phyloP scores from a whole-genome alignment of 1,140 invertebrate species.

The Orussus abietinus region DNA sequence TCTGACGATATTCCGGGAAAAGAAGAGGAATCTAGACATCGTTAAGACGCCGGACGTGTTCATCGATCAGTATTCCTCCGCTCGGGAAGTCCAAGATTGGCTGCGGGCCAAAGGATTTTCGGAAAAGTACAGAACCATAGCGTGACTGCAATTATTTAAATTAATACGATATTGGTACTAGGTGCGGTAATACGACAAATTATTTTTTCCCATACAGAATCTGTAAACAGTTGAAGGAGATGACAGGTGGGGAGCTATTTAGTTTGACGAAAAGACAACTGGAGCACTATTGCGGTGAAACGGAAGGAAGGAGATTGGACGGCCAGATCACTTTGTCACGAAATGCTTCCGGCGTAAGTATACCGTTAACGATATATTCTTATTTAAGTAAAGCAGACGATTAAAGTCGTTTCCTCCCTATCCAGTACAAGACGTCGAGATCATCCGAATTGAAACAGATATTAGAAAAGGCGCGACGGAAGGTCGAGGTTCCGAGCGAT shows the following conservation, averaged over 20 bases:
- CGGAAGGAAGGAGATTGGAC: constrained; percentile 69
- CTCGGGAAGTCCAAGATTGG: constrained; percentile 71
- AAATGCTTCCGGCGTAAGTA: constrained; percentile 70
- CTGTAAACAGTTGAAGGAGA: constrained; percentile 60
- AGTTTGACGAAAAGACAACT: constrained; percentile 60
- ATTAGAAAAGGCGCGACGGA: constrained; percentile 62
- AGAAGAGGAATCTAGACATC: constrained; percentile 58
- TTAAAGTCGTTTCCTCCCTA: constrained; percentile 17
- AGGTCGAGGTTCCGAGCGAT: constrained; percentile 46
- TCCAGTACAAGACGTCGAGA: constrained; percentile 65
- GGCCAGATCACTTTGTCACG: constrained; percentile 73
- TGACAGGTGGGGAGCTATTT: constrained; percentile 70
- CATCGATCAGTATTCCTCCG: constrained; percentile 63
- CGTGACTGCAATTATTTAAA: background rate
- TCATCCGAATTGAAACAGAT: constrained; percentile 65
- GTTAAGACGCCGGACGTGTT: constrained; percentile 68
- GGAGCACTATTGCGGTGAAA: constrained; percentile 63
- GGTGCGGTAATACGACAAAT: no score
- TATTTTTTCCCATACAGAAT: constrained; percentile 45
- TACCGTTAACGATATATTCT: no score
- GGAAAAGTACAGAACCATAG: constrained; percentile 39
- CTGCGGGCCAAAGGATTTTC: constrained; percentile 72
- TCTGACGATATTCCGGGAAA: constrained; percentile 60
- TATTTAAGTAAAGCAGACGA: constrained; percentile 1
- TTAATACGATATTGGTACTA: constrained; percentile 16